phyloP scores from a whole-genome alignment of 2,113 vertebrate species.

The Chloebia gouldiae region DNA sequence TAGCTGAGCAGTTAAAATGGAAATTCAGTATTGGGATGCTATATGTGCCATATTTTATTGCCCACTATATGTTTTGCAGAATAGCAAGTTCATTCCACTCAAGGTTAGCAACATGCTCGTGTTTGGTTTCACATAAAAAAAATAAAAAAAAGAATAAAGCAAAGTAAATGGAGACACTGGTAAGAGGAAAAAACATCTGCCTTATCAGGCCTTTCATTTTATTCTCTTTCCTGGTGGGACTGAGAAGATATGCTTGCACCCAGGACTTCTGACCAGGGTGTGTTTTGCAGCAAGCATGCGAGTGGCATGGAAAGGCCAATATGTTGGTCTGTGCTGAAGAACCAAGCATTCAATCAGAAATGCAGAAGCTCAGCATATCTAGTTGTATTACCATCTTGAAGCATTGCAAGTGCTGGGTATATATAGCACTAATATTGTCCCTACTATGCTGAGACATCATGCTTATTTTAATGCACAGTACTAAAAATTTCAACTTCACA shows the following conservation, averaged over 20 bases:
- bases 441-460: constrained; percentile 51
- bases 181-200: not conserved
- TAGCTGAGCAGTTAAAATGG: constrained; percentile 58
- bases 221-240: not conserved
- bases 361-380: constrained; percentile 23
- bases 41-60: constrained; percentile 35
- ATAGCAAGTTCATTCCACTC: constrained; percentile 7
- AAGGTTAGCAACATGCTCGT: constrained; percentile 25
- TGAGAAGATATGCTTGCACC: not conserved
- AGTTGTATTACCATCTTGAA: constrained; percentile 27
- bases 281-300: not conserved
- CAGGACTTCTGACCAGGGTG: not conserved
- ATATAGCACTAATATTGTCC: constrained; percentile 24
- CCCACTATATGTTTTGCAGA: not conserved
- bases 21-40: constrained; percentile 30
- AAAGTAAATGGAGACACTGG: not conserved
- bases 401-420: not conserved
- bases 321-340: not conserved
- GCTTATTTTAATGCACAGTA: constrained; percentile 56
- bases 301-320: not conserved
- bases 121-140: not conserved
- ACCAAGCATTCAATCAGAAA: not conserved
- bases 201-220: not conserved
- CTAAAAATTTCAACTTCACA: constrained; percentile 53
- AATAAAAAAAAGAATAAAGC: not conserved